These are phyloP conservation scores for Drosophila tanythrix DNA, from an alignment of 2,888 invertebrate species.

Conservation along the genomic window DNA sequence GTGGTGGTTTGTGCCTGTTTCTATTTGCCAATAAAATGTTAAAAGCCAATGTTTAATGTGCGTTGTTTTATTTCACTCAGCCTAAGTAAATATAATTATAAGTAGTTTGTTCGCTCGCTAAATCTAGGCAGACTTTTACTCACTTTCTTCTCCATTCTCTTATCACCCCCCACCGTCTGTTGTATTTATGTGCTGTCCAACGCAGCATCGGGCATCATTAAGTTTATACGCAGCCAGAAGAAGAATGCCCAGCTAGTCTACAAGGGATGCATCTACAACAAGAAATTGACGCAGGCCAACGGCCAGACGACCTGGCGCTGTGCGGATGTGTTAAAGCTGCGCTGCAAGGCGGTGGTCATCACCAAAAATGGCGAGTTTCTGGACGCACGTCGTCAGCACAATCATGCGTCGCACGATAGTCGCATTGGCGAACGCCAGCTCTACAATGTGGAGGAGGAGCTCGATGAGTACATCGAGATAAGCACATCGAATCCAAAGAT, in stretches of 20 bases:
- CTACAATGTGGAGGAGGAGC: conserved; percentile 83
- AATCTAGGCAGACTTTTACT: conserved; percentile 26
- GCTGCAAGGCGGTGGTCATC: conserved; percentile 85
- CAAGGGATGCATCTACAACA: conserved; percentile 85
- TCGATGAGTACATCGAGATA: conserved; percentile 84
- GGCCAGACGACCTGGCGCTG: conserved; percentile 85
- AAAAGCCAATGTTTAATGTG: conserved; percentile 26
- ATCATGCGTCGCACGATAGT: conserved; percentile 80
- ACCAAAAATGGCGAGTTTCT: conserved; percentile 83
- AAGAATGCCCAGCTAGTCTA: conserved; percentile 85
- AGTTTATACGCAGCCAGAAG: conserved; percentile 85
- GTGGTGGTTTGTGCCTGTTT: conserved; percentile 22
- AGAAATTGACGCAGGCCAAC: conserved; percentile 85
- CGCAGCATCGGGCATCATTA: conserved; percentile 67
- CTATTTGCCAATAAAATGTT: conserved; percentile 45
- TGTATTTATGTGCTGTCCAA: conserved; percentile 10
- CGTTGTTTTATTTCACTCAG: conserved; percentile 57
- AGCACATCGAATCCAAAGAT: conserved; percentile 82
- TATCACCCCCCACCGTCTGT: conserved; percentile 25
- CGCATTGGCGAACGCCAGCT: conserved; percentile 84
- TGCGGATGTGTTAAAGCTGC: conserved; percentile 83
- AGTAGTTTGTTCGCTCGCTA: conserved; percentile 7
- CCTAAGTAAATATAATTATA: conserved; percentile 14
- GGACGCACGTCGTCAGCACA: conserved; percentile 82
- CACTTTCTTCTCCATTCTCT: conserved; percentile 44